These are phyloP conservation scores for Hirundo rustica DNA, from an alignment of 2,797 vertebrate species.

Conservation along the genomic window DNA sequence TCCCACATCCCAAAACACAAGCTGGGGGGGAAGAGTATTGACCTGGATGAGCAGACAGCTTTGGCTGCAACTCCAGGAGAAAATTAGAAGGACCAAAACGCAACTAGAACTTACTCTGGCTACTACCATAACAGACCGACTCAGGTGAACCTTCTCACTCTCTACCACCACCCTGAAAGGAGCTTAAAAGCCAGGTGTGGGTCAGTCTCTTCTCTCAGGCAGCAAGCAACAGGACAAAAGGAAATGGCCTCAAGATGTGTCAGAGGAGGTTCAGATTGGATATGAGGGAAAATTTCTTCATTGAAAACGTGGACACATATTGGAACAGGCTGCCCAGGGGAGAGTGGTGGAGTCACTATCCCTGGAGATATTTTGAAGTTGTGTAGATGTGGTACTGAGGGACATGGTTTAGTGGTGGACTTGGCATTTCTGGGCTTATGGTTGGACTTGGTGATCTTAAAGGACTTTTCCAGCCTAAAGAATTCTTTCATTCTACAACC, in stretches of 20 bases:
- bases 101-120: not conserved
- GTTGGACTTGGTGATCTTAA: not conserved
- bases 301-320: accelerated
- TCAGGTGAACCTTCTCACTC: not conserved
- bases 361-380: not conserved
- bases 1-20: not conserved
- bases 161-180: not conserved
- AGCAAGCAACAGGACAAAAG: not conserved
- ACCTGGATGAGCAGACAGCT: not conserved
- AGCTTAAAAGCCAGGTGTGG: not conserved
- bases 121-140: not conserved
- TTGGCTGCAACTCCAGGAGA: not conserved
- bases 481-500: not conserved
- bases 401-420: not conserved
- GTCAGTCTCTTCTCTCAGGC: accelerated
- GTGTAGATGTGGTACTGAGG: not conserved
- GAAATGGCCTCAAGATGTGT: not conserved
- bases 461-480: not conserved
- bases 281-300: not conserved
- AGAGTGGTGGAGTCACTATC: not conserved
- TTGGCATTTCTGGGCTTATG: not conserved
- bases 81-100: not conserved
- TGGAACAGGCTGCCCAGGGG: not conserved
- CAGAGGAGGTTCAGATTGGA: not conserved
- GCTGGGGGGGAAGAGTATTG: accelerated